phyloP scores from a whole-genome alignment of 2,797 vertebrate genomes.

The Fistularia tabacaria region DNA sequence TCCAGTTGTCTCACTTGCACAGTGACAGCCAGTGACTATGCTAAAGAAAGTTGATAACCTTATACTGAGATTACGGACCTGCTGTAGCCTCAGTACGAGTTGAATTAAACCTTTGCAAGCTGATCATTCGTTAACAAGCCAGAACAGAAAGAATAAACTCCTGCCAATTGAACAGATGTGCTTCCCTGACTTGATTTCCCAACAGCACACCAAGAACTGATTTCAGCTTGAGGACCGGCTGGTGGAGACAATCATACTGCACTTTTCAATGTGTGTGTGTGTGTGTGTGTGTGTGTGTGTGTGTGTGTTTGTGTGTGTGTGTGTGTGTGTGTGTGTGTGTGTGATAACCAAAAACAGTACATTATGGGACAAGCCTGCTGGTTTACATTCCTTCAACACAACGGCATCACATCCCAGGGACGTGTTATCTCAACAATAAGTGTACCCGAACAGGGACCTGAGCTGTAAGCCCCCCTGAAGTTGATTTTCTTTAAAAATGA shows the following conservation, averaged over 20 bases:
- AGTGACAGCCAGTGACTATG: no score
- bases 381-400: slow-evolving; percentile 18
- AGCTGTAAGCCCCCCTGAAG: no score
- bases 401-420: no score
- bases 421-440: no score
- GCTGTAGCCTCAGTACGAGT: slow-evolving; percentile 11
- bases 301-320: neutral
- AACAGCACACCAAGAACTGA: slow-evolving; percentile 25
- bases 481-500: no score
- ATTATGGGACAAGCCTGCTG: slow-evolving; percentile 5
- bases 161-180: slow-evolving; percentile 46
- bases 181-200: slow-evolving; percentile 48
- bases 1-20: no score
- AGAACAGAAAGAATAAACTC: slow-evolving; percentile 19
- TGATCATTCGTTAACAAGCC: slow-evolving; percentile 28
- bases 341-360: no score
- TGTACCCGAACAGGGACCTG: no score
- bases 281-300: no score
- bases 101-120: slow-evolving; percentile 19
- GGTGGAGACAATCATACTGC: slow-evolving; percentile 31
- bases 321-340: no score
- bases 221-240: slow-evolving; percentile 22
- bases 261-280: slow-evolving; percentile 15
- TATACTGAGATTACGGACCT: neutral
- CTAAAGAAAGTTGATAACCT: no score